Evolutionary conservation across 2,797 vertebrate genomes (phyloP).

Genomic region (Acipenser oxyrinchus): DNA sequence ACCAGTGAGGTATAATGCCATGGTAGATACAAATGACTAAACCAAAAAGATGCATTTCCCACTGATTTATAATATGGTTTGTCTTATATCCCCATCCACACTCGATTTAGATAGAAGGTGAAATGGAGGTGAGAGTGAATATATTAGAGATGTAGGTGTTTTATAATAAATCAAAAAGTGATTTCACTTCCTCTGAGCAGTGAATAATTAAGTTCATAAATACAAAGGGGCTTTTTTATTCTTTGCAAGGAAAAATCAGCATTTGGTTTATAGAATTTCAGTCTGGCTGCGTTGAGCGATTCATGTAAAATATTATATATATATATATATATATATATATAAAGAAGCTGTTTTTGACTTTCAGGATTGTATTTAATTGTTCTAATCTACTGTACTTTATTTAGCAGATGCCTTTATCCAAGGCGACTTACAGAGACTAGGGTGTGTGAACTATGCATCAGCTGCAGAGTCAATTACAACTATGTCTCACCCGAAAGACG

Average conservation of each 20-base stretch:
- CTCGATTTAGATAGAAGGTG: slow-evolving; percentile 7
- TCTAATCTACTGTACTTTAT: too few species aligned
- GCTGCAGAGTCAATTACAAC: too few species aligned
- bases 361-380: too few species aligned
- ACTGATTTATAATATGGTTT: not conserved
- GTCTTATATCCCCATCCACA: not conserved
- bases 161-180: slow-evolving; percentile 10
- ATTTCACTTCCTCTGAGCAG: not conserved
- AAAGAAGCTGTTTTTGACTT: too few species aligned
- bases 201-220: slow-evolving; percentile 4
- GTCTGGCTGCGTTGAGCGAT: not conserved
- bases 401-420: too few species aligned
- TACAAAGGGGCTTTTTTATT: not conserved
- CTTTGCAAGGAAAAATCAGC: not conserved
- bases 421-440: too few species aligned
- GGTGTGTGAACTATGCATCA: too few species aligned
- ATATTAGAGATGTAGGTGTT: not conserved
- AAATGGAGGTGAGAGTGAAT: slow-evolving; percentile 8
- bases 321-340: not conserved
- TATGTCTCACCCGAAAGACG: too few species aligned
- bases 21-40: too few species aligned
- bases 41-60: not conserved
- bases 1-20: too few species aligned
- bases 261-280: not conserved
- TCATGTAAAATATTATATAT: not conserved